phyloP scores from a whole-genome alignment of 1,140 invertebrate species.

The Phortica variegata region DNA sequence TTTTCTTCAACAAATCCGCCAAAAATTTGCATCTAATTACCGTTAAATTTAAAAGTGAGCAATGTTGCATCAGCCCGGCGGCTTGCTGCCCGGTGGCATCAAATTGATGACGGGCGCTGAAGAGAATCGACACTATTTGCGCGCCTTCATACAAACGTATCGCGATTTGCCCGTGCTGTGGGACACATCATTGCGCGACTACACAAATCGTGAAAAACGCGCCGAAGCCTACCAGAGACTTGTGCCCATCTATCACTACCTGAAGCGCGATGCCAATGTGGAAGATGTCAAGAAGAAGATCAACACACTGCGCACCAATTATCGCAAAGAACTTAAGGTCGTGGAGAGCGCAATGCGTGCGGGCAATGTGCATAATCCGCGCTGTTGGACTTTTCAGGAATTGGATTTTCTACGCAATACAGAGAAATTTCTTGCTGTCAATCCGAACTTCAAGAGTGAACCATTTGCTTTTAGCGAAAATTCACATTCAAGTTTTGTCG shows the following conservation, averaged over 20 bases:
- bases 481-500: constrained; percentile 22
- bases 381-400: constrained; percentile 52
- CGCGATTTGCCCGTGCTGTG: constrained; percentile 46
- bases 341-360: constrained; percentile 42
- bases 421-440: constrained; percentile 47
- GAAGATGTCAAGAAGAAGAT: constrained; percentile 54
- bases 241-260: constrained; percentile 49
- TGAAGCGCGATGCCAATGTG: constrained; percentile 46
- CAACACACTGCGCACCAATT: constrained; percentile 48
- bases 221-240: constrained; percentile 45
- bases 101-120: constrained; percentile 47
- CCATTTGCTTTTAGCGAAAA: constrained; percentile 40
- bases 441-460: constrained; percentile 41
- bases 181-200: constrained; percentile 48
- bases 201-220: constrained; percentile 49
- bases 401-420: constrained; percentile 48
- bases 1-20: too few relatives aligned
- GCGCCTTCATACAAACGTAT: constrained; percentile 48
- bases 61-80: constrained; percentile 9
- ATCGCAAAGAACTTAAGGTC: constrained; percentile 48
- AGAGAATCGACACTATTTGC: constrained; percentile 47
- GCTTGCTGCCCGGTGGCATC: constrained; percentile 24
- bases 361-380: constrained; percentile 39
- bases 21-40: too few relatives aligned
- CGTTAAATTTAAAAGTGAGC: too few relatives aligned